Base-by-base conservation (phyloP, 2,888 invertebrate species). In the Volucella zonaria region DNA sequence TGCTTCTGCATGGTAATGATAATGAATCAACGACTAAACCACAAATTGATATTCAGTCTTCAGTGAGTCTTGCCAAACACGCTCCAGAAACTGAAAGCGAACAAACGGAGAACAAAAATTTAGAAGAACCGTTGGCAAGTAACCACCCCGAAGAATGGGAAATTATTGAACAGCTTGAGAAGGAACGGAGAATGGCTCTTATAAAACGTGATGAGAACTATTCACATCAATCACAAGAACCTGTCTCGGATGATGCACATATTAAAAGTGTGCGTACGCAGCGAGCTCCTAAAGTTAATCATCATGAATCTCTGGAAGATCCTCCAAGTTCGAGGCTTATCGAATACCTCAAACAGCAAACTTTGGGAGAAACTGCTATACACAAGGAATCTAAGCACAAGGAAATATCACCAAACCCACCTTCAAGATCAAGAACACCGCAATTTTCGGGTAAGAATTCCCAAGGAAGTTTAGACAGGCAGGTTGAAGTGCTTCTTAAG, bases 171-270 rank as follows among this genome's bases (percentile, higher is more conserved):
- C 89, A 91, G 66, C 89, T 91, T n/a, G 91, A 92, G 78, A 86
- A 87, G 23, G 90, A 92, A 82, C 88, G 92, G 2, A 88, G 91
- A 10, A 89, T 89, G 59, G 90, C 90, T 0, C 85, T 92, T 3
- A 89, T 90, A 43, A 89, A 89, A 76, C 90, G 92, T 1, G 91
- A 91, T 67, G 89, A 90, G 79, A 87, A 87, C 38, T 92, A 91
- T 71, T 75, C 83, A 8, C 59, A 85, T 3, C 81, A 85, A 52
- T 18, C 68, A 31, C 81, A 77, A 18, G 81, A 77, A 14, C 12
- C 43, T n/a, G n/a, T 59, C 8, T 49, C 61, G 11, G 49, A 74
- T 8, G 52, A 10, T 14, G 14, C 40, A 3, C 42, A 51, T 8
- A 0, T 51, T 1, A 68, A 45, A 6, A 43, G 2, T 31, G 8